Evolutionary conservation across 2,113 vertebrate genomes (phyloP).

Genomic region (Puntigrus tetrazona): DNA sequence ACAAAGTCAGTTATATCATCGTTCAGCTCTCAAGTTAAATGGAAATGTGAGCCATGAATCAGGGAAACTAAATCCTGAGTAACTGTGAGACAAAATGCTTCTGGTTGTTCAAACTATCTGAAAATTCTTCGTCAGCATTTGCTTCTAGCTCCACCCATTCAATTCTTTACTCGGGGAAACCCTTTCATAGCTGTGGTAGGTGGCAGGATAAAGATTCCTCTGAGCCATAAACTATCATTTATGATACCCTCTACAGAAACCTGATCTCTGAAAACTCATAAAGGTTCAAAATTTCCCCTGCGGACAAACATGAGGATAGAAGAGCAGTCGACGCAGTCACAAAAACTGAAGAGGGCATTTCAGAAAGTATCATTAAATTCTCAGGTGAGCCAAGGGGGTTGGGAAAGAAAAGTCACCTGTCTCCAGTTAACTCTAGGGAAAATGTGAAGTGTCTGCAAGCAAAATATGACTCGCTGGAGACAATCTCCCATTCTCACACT

Average conservation of each 20-base stretch:
- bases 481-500: background rate
- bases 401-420: background rate
- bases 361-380: slow-evolving; percentile 43
- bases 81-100: background rate
- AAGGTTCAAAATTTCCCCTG: slow-evolving; percentile 46
- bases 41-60: background rate
- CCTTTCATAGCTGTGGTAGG: slow-evolving; percentile 51
- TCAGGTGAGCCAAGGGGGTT: slow-evolving; percentile 26
- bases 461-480: slow-evolving; percentile 9
- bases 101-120: slow-evolving; percentile 48
- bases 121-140: slow-evolving; percentile 46
- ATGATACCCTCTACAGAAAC: slow-evolving; percentile 48
- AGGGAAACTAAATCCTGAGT: slow-evolving; percentile 17
- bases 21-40: background rate
- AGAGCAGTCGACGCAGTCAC: slow-evolving; percentile 1
- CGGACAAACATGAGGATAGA: slow-evolving; percentile 39
- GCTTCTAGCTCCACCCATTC: slow-evolving; percentile 41
- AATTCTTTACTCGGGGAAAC: slow-evolving; percentile 47
- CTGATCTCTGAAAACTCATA: slow-evolving; percentile 44
- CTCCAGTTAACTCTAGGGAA: background rate
- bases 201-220: slow-evolving; percentile 45
- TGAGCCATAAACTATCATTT: slow-evolving; percentile 45
- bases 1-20: background rate
- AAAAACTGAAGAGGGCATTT: slow-evolving; percentile 29
- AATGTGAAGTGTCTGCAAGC: background rate